Conservation (phyloP, 2,888 invertebrate species). For the Dicyrtomina minuta region DNA sequence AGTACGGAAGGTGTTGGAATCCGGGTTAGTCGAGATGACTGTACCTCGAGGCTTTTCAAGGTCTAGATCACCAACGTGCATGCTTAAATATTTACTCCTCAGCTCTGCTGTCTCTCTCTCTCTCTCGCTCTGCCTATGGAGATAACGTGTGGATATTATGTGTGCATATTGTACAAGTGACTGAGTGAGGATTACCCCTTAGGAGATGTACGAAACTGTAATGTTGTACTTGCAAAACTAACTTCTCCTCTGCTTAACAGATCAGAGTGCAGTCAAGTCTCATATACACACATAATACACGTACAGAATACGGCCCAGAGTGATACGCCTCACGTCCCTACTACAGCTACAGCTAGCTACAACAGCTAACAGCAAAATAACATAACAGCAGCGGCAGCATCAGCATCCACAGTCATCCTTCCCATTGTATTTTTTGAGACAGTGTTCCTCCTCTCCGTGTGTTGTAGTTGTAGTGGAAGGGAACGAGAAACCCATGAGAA, state of each 20-base stretch:
- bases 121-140: neutral
- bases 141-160: slow-evolving; percentile 13
- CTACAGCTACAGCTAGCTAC: neutral
- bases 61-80: slow-evolving; percentile 52
- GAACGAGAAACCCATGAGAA: neutral
- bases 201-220: neutral
- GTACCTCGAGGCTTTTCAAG: slow-evolving; percentile 53
- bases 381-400: neutral
- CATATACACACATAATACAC: too few species aligned
- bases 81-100: slow-evolving; percentile 29
- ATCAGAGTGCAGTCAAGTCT: too few species aligned
- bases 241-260: neutral
- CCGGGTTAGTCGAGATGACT: slow-evolving; percentile 48
- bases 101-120: too few species aligned
- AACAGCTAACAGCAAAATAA: neutral
- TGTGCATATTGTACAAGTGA: neutral
- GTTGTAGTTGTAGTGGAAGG: too few species aligned
- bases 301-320: too few species aligned
- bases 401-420: neutral
- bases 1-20: slow-evolving; percentile 53
- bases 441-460: neutral
- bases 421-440: neutral
- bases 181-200: slow-evolving; percentile 2
- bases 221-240: neutral
- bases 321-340: too few species aligned